These are phyloP conservation scores for Tiliacea aurago DNA, from an alignment of 2,888 invertebrate genomes.

Conservation along the genomic window DNA sequence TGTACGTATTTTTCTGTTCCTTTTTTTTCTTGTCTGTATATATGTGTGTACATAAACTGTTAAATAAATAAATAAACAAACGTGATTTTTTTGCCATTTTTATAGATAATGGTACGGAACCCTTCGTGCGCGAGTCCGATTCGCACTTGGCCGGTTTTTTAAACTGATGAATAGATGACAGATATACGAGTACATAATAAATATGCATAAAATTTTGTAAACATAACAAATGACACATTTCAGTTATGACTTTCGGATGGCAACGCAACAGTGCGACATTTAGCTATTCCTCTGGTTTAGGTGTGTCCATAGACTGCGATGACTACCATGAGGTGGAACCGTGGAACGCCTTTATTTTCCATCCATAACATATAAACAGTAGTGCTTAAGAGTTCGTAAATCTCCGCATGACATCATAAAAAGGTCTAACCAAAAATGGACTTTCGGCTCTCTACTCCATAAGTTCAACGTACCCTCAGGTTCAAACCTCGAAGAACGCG, in stretches of 20 bases:
- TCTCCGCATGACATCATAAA: not conserved
- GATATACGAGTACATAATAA: no score
- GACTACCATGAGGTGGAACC: not conserved
- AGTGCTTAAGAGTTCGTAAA: not conserved
- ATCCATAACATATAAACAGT: not conserved
- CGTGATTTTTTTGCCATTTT: no score
- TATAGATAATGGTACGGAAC: no score
- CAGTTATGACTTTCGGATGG: not conserved
- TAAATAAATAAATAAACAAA: no score
- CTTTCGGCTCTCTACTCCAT: not conserved
- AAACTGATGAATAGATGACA: no score
- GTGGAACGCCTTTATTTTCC: not conserved
- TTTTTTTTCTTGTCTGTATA: no score
- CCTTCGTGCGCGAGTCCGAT: no score
- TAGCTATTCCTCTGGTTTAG: not conserved
- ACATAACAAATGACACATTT: not conserved
- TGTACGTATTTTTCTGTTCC: no score
- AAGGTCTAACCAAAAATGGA: not conserved
- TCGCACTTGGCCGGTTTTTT: no score
- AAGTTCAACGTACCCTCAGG: constrained; percentile 83
- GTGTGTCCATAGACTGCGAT: not conserved
- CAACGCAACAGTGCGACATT: not conserved
- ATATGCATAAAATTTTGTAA: not conserved
- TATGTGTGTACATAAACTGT: no score
- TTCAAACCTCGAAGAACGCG: constrained; percentile 92